Evolutionary conservation across 2,888 invertebrate species (phyloP).

Genomic region (Cheilosia scutellata): DNA sequence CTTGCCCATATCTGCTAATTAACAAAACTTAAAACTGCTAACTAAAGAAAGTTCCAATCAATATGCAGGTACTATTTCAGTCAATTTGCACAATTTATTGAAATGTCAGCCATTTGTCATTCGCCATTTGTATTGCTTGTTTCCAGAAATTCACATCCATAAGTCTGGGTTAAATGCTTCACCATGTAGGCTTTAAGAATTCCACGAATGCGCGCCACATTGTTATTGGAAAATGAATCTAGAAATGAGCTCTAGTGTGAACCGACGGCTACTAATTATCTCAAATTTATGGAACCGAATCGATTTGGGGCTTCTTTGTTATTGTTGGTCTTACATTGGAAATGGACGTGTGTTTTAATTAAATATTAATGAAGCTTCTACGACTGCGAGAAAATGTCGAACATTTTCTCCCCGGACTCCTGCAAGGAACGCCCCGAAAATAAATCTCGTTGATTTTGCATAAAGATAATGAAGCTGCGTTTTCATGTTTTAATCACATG

Average conservation of each 20-base stretch:
- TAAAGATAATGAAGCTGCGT: slow-evolving; percentile 45
- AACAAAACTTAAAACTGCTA: no score
- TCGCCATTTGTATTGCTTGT: no score
- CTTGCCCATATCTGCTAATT: no score
- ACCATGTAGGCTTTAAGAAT: no score
- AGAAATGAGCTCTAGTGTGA: neutral
- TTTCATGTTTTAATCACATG: slow-evolving; percentile 40
- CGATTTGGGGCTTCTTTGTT: slow-evolving; percentile 17
- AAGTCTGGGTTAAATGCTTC: no score
- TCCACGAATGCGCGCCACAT: no score
- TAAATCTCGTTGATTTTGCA: slow-evolving; percentile 36
- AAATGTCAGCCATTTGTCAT: no score
- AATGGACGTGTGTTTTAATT: slow-evolving; percentile 39
- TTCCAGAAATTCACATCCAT: no score
- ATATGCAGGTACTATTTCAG: no score
- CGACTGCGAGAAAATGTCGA: slow-evolving; percentile 22
- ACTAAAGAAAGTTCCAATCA: no score
- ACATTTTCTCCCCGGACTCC: neutral
- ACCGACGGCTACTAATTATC: slow-evolving; percentile 18
- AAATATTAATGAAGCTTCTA: slow-evolving; percentile 51
- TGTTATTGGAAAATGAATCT: no score
- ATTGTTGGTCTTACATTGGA: slow-evolving; percentile 19
- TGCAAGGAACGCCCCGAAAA: neutral
- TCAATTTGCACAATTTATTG: no score
- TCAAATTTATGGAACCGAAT: slow-evolving; percentile 36